phyloP scores from a whole-genome alignment of 1,140 invertebrate genomes.

The Euura saliciscinereae region DNA sequence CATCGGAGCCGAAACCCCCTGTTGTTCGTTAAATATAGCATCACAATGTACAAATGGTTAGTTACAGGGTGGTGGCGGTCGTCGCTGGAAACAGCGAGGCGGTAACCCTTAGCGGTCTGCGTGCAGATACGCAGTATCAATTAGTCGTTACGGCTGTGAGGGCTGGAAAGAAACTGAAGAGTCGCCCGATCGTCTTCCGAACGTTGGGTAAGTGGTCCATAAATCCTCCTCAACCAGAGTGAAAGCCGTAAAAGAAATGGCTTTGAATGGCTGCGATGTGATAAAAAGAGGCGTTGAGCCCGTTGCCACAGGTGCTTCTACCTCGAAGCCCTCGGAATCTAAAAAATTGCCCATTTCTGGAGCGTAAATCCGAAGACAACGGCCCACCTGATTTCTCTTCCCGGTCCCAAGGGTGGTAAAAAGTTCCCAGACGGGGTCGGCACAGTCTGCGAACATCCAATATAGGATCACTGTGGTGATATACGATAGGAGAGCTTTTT shows the following conservation, averaged over 20 bases:
- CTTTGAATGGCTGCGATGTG: neutral
- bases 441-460: no score
- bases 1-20: no score
- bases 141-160: constrained; percentile 81
- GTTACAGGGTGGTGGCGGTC: constrained; percentile 89
- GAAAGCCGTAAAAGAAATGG: neutral
- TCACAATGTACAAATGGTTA: constrained; percentile 63
- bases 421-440: no score
- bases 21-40: constrained; percentile 37
- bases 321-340: no score
- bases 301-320: no score
- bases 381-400: no score
- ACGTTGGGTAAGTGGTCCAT: constrained; percentile 73
- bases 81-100: constrained; percentile 85
- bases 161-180: constrained; percentile 78
- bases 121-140: constrained; percentile 86
- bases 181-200: constrained; percentile 83
- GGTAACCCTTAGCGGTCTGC: constrained; percentile 77
- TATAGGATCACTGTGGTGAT: no score
- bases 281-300: no score
- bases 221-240: neutral
- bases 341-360: no score
- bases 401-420: no score
- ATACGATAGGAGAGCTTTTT: no score
- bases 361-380: no score